These are phyloP conservation scores for Lampris megalopsis DNA, from an alignment of 2,113 vertebrate species.

Conservation along the genomic window DNA sequence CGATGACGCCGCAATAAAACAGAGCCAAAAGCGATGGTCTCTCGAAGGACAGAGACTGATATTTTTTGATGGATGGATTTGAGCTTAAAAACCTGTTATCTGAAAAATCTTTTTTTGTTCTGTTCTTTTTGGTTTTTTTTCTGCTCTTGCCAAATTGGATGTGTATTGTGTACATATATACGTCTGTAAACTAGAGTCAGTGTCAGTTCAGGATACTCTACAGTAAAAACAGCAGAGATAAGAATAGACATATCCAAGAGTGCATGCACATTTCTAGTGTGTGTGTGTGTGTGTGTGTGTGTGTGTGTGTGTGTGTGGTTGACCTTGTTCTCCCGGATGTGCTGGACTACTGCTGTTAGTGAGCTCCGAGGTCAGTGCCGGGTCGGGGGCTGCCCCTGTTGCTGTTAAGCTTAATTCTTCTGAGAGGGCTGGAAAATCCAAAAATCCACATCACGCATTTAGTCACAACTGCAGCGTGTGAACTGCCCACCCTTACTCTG, in stretches of 20 bases:
- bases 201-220: neutral
- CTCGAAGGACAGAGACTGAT: neutral
- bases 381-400: conserved; percentile 28
- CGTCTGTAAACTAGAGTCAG: no score
- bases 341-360: conserved; percentile 22
- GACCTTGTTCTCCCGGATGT: conserved; percentile 13
- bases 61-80: neutral
- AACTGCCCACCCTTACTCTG: conserved; percentile 58
- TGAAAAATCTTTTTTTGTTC: neutral
- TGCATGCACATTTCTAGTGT: neutral
- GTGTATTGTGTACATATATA: neutral
- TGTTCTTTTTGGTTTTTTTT: neutral
- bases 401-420: conserved; percentile 52
- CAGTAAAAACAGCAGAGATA: conserved; percentile 1
- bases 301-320: conserved; percentile 8
- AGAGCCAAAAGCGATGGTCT: neutral
- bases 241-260: conserved; percentile 11
- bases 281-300: neutral
- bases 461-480: conserved; percentile 48
- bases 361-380: conserved; percentile 22
- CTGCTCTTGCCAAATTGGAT: neutral
- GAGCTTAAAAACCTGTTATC: neutral
- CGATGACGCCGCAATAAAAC: neutral
- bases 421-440: conserved; percentile 38
- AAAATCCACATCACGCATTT: conserved; percentile 61